Evolutionary conservation across 2,888 invertebrate genomes (phyloP).

Genomic region (Girardia tigrina): DNA sequence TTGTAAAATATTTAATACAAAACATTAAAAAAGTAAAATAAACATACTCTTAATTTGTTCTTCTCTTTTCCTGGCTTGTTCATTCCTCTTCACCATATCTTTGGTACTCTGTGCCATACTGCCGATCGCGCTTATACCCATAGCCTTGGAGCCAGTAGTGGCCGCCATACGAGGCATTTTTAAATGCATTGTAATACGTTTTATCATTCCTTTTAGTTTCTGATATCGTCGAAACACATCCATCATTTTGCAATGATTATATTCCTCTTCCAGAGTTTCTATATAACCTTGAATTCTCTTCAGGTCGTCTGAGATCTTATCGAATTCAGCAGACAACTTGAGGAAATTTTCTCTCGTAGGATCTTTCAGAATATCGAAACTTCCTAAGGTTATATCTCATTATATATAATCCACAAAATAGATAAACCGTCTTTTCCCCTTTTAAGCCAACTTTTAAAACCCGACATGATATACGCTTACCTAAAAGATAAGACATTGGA

Average conservation of each 20-base stretch:
- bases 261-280: slow-evolving; percentile 57
- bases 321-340: slow-evolving; percentile 39
- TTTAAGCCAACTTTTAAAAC: too few species aligned
- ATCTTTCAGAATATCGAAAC: slow-evolving; percentile 26
- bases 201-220: slow-evolving; percentile 90
- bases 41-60: slow-evolving; percentile 41
- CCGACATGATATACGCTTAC: too few species aligned
- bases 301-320: slow-evolving; percentile 41
- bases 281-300: slow-evolving; percentile 42
- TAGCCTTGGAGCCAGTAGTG: not conserved
- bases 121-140: slow-evolving; percentile 38
- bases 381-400: too few species aligned
- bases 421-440: too few species aligned
- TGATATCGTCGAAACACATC: slow-evolving; percentile 85
- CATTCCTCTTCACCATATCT: slow-evolving; percentile 40
- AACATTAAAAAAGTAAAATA: too few species aligned
- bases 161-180: slow-evolving; percentile 38
- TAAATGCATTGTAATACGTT: slow-evolving; percentile 51
- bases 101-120: slow-evolving; percentile 40
- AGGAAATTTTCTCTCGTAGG: slow-evolving; percentile 23
- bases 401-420: too few species aligned
- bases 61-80: slow-evolving; percentile 41
- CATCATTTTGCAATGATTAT: slow-evolving; percentile 76
- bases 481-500: too few species aligned
- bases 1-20: too few species aligned